phyloP scores from a whole-genome alignment of 2,113 vertebrate genomes.

The Heloderma charlesbogerti region DNA sequence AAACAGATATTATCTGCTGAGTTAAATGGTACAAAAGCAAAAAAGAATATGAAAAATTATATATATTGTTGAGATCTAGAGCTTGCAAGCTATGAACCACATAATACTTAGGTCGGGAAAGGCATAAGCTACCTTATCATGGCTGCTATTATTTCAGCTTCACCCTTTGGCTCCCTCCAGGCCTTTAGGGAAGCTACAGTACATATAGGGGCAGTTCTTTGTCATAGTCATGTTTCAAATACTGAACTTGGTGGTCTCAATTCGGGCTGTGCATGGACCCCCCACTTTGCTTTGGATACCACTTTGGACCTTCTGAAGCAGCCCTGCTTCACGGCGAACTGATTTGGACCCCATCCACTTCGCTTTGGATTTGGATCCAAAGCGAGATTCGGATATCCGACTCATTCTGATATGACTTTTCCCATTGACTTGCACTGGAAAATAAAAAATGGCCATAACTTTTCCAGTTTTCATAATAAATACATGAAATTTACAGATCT shows the following conservation, averaged over 20 bases:
- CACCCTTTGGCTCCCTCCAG: not conserved
- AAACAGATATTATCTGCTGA: not conserved
- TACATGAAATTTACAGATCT: no score
- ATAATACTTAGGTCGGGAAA: not conserved
- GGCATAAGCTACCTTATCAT: not conserved
- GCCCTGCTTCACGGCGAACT: no score
- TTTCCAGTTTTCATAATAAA: no score
- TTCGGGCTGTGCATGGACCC: no score
- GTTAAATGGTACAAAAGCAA: not conserved
- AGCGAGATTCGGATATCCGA: no score
- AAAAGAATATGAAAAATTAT: not conserved
- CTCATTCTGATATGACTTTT: no score
- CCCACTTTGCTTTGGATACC: no score
- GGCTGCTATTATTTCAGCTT: not conserved
- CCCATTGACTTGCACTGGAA: no score
- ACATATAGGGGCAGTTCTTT: not conserved
- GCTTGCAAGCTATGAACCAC: not conserved
- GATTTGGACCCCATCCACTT: no score
- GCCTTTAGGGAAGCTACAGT: not conserved
- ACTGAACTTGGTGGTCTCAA: not conserved
- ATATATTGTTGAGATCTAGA: not conserved
- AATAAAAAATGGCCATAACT: no score
- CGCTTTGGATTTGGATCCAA: no score
- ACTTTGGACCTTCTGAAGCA: no score
- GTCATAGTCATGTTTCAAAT: not conserved